phyloP scores from a whole-genome alignment of 2,113 vertebrate genomes.

The Lates calcarifer region DNA sequence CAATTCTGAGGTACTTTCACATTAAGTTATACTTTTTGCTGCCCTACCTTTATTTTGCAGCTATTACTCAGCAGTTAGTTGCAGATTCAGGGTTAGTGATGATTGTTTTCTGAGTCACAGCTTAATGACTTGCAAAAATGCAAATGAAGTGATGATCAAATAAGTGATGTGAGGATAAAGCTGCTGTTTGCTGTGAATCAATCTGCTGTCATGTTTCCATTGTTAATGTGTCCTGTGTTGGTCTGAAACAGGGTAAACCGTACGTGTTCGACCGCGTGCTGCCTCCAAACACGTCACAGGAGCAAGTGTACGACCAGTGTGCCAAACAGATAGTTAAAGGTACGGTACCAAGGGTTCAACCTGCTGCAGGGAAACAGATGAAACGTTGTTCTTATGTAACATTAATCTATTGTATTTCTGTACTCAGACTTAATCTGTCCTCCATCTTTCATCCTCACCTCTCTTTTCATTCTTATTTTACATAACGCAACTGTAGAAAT shows the following conservation, averaged over 20 bases:
- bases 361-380: background rate
- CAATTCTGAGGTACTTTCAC: too few species aligned
- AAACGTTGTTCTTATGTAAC: background rate
- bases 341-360: conserved; percentile 62
- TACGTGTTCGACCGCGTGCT: conserved; percentile 93
- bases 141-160: too few species aligned
- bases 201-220: background rate
- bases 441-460: background rate
- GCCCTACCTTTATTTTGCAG: too few species aligned
- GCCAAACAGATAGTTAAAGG: conserved; percentile 97
- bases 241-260: conserved; percentile 88
- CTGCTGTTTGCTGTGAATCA: background rate
- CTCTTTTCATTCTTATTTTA: background rate
- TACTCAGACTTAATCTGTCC: background rate
- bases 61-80: too few species aligned
- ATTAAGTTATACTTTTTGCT: too few species aligned
- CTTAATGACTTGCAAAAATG: too few species aligned
- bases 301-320: conserved; percentile 93
- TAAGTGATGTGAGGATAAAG: too few species aligned
- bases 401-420: conserved; percentile 5
- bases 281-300: conserved; percentile 91
- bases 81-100: too few species aligned
- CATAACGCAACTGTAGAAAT: background rate
- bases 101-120: too few species aligned
- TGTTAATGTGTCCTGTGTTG: conserved; percentile 35